These are phyloP conservation scores for Halocaridina rubra DNA, from an alignment of 2,888 invertebrate genomes.

Conservation along the genomic window DNA sequence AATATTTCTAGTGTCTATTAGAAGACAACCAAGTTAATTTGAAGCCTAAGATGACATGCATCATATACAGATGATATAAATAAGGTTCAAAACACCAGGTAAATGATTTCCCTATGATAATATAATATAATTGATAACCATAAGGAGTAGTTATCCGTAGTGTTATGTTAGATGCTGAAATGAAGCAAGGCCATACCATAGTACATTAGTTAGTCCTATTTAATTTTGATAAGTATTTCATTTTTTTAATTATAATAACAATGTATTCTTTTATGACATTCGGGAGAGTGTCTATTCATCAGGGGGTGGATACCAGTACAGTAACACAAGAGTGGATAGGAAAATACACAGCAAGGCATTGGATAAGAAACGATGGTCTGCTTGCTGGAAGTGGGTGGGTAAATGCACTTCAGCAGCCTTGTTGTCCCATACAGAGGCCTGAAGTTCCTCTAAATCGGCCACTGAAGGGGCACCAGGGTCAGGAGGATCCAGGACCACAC, in stretches of 20 bases:
- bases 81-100: too few relatives aligned
- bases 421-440: constrained; percentile 22
- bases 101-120: too few relatives aligned
- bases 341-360: constrained; percentile 55
- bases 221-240: too few relatives aligned
- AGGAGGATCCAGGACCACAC: constrained; percentile 34
- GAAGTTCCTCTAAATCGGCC: constrained; percentile 27
- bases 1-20: too few relatives aligned
- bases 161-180: constrained; percentile 21
- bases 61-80: too few relatives aligned
- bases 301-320: constrained; percentile 50
- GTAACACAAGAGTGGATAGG: constrained; percentile 56
- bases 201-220: background rate
- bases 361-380: constrained; percentile 50
- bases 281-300: constrained; percentile 43
- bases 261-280: too few relatives aligned
- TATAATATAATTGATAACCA: too few relatives aligned
- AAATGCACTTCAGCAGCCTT: constrained; percentile 7
- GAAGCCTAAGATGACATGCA: too few relatives aligned
- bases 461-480: constrained; percentile 25
- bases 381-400: constrained; percentile 25
- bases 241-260: too few relatives aligned
- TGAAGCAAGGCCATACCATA: constrained; percentile 28
- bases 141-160: background rate
- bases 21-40: too few relatives aligned